Conservation (phyloP, 2,797 vertebrate genomes). For the Acanthurus lineatus region DNA sequence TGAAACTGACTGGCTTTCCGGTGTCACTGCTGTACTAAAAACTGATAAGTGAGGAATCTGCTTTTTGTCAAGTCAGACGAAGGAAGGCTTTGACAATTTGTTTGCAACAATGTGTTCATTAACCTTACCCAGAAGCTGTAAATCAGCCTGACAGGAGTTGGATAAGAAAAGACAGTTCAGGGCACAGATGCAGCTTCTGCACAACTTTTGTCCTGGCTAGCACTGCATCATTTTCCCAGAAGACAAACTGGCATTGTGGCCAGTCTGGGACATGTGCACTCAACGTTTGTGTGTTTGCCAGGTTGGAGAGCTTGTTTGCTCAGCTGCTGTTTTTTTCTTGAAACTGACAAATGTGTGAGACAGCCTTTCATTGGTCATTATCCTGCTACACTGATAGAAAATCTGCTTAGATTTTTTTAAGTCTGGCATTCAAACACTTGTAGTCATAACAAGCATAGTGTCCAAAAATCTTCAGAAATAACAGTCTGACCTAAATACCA, state of each 20-base stretch:
- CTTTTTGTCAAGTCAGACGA: conserved; percentile 27
- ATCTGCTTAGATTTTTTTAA: conserved; percentile 50
- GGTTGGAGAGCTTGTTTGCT: conserved; percentile 69
- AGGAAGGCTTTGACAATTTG: conserved; percentile 36
- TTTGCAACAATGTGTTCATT: conserved; percentile 50
- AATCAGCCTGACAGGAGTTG: conserved; percentile 56
- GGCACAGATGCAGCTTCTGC: conserved; percentile 47
- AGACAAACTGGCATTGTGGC: conserved; percentile 51
- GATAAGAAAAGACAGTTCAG: conserved; percentile 13
- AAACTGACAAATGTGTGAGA: conserved; percentile 64
- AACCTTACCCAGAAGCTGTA: conserved; percentile 52
- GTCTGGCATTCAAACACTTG: conserved; percentile 43
- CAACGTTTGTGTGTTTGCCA: conserved; percentile 65
- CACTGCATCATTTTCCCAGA: conserved; percentile 42
- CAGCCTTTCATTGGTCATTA: conserved; percentile 51
- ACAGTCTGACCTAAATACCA: conserved; percentile 16
- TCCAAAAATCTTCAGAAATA: conserved; percentile 35
- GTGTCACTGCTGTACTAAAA: conserved; percentile 15
- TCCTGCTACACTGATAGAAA: conserved; percentile 48
- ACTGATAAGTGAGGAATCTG: conserved; percentile 44
- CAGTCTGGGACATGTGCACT: conserved; percentile 59
- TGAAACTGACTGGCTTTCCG: conserved; percentile 4
- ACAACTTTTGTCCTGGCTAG: conserved; percentile 47
- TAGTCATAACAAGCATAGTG: conserved; percentile 23
- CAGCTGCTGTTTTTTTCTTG: conserved; percentile 69